phyloP scores from a whole-genome alignment of 2,888 invertebrate genomes.

The Slavum lentiscoides region DNA sequence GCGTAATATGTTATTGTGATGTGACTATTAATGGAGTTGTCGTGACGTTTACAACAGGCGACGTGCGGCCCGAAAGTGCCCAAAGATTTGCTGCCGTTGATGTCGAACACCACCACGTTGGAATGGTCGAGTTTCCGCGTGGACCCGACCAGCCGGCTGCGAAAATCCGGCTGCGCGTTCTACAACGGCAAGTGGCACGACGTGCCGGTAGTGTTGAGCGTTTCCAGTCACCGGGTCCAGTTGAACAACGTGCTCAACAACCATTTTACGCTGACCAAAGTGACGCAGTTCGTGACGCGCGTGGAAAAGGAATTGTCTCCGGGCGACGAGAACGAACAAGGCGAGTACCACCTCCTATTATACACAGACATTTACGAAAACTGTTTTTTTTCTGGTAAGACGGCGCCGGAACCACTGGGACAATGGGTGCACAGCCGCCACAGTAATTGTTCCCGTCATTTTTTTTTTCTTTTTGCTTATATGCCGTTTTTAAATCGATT shows the following conservation, averaged over 20 bases:
- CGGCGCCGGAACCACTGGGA: too few relatives aligned
- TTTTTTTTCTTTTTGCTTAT: too few relatives aligned
- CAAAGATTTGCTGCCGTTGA: slow-evolving; percentile 46
- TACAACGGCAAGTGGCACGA: slow-evolving; percentile 55
- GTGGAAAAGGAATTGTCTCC: slow-evolving; percentile 33
- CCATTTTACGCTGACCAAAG: slow-evolving; percentile 46
- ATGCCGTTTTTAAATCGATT: too few relatives aligned
- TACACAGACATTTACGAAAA: too few relatives aligned
- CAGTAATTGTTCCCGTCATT: too few relatives aligned
- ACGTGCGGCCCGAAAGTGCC: slow-evolving; percentile 52
- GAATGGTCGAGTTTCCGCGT: slow-evolving; percentile 55
- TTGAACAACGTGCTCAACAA: slow-evolving; percentile 44
- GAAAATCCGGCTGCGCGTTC: slow-evolving; percentile 54
- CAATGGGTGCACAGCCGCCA: too few relatives aligned
- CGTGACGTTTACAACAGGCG: slow-evolving; percentile 44
- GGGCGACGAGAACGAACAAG: slow-evolving; percentile 23
- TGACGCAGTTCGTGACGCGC: slow-evolving; percentile 21
- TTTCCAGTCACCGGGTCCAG: slow-evolving; percentile 40
- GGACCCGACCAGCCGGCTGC: slow-evolving; percentile 53
- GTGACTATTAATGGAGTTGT: too few relatives aligned
- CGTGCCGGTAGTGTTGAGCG: slow-evolving; percentile 54
- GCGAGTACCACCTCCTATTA: not conserved
- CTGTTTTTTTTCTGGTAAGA: too few relatives aligned
- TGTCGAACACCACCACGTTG: slow-evolving; percentile 21
- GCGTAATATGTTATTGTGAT: too few relatives aligned